Base-by-base conservation (phyloP, 1,140 invertebrate species). In the Pseudomyrmex concolor region DNA sequence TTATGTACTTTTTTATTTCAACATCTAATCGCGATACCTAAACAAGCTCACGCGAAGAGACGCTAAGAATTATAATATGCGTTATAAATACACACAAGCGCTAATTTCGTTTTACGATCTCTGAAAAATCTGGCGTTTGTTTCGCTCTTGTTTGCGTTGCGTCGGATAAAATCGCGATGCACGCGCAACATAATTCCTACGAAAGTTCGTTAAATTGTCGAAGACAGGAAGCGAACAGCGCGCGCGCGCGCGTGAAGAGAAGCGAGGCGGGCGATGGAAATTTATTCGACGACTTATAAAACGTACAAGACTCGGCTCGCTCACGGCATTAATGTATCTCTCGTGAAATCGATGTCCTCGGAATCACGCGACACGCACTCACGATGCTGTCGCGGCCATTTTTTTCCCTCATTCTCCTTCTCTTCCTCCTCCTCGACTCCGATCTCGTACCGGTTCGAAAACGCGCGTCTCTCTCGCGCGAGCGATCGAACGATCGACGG, bases 311-410 rank as follows among this genome's bases (percentile, higher is more conserved):
- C 76, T 55, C 57, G 34, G 50, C 54, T 64, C 10, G 66, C 66
- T 78, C 63, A 68, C 91, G 86, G 92, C 91, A 93, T 93, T 93
- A 93, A 92, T 93, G 92, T 93, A 93, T 93, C 92, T 90, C 82
- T 73, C 83, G 87, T 91, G 88, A 93, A 93, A 93, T 93, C 92
- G 90, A 86, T 91, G 91, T 92, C 89, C 91, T 92, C 88, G 89
- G 84, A 86, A 89, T 89, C 90, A 84, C 85, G 89, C 91, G 91
- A 93, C 92, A 92, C 89, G 92, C 90, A 93, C 89, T 77, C 25
- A 91, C 90, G 85, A 86, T 70, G 84, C 78, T 88, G 76, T 85
- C 62, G 80, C 22, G 51, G 48, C 19, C 19, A 25, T 86, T 88
- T 84, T 83, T 88, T 63, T 19, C 34, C 8, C 54, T 8, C 25